A percentile compares a stretch with the other conserved stretches of the same genome.
Conservation (phyloP, 2,797 vertebrate genomes). For the Parambassis ranga region DNA sequence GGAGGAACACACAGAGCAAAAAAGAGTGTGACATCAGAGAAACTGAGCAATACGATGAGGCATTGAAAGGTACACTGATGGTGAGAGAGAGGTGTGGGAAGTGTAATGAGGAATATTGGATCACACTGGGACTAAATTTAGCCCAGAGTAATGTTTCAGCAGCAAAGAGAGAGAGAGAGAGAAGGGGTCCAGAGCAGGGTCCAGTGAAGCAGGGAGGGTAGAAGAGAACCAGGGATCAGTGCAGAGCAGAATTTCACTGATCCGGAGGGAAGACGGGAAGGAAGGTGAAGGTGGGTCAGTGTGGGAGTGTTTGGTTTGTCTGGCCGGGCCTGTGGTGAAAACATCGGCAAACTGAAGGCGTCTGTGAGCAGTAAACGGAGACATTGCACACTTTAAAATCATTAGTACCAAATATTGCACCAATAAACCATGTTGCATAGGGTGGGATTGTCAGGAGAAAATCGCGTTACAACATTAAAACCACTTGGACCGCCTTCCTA, state of each 20-base stretch:
- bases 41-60: conserved; percentile 29
- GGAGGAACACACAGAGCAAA: not conserved
- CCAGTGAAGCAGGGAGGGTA: conserved; percentile 13
- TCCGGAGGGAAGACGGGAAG: conserved; percentile 25
- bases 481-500: too few relatives aligned
- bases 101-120: conserved; percentile 68
- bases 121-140: conserved; percentile 77
- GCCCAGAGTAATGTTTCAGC: conserved; percentile 73
- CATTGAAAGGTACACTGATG: conserved; percentile 38
- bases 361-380: too few relatives aligned
- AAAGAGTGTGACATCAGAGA: conserved; percentile 1
- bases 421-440: too few relatives aligned
- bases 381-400: too few relatives aligned
- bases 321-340: too few relatives aligned
- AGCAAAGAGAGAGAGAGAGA: conserved; percentile 23
- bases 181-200: conserved; percentile 31
- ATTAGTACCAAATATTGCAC: too few relatives aligned
- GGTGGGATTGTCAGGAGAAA: too few relatives aligned
- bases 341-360: too few relatives aligned
- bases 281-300: conserved; percentile 12
- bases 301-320: not conserved
- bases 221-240: conserved; percentile 31
- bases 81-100: conserved; percentile 60
- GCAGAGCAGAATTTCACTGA: conserved; percentile 38
- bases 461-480: too few relatives aligned